Evolutionary conservation across 2,797 vertebrate species (phyloP).

Genomic region (Pagetopsis macropterus): DNA sequence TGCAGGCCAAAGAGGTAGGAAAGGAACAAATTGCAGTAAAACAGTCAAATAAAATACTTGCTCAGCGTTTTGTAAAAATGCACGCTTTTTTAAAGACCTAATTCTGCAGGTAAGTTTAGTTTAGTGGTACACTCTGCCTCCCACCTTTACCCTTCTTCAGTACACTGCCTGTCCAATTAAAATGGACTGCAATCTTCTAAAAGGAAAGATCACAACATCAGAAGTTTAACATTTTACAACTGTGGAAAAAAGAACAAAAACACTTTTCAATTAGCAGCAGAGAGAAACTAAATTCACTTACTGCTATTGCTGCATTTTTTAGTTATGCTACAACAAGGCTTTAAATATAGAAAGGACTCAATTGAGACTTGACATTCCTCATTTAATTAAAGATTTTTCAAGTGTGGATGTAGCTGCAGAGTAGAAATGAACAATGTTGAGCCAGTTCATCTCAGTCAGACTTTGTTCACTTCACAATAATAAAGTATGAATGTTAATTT

Average conservation of each 20-base stretch:
- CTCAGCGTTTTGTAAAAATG: slow-evolving; percentile 53
- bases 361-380: slow-evolving; percentile 11
- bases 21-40: slow-evolving; percentile 33
- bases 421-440: not conserved
- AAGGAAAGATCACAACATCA: slow-evolving; percentile 1
- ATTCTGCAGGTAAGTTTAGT: slow-evolving; percentile 29
- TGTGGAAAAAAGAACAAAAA: not conserved
- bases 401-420: not conserved
- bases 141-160: not conserved
- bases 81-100: slow-evolving; percentile 5
- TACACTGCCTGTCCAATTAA: slow-evolving; percentile 3
- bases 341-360: not conserved
- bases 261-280: slow-evolving; percentile 16
- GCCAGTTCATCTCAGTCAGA: not conserved
- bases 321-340: slow-evolving; percentile 10
- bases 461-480: not conserved
- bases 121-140: not conserved
- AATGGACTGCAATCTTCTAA: not conserved
- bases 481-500: not conserved
- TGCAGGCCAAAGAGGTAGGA: slow-evolving; percentile 38
- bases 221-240: not conserved
- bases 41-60: slow-evolving; percentile 39
- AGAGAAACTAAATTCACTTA: not conserved
- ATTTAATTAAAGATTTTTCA: slow-evolving; percentile 2
- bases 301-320: not conserved